A percentile compares a stretch with the other conserved stretches of the same genome.
phyloP scores from a whole-genome alignment of 2,888 invertebrate genomes.

The Argyresthia albistria region DNA sequence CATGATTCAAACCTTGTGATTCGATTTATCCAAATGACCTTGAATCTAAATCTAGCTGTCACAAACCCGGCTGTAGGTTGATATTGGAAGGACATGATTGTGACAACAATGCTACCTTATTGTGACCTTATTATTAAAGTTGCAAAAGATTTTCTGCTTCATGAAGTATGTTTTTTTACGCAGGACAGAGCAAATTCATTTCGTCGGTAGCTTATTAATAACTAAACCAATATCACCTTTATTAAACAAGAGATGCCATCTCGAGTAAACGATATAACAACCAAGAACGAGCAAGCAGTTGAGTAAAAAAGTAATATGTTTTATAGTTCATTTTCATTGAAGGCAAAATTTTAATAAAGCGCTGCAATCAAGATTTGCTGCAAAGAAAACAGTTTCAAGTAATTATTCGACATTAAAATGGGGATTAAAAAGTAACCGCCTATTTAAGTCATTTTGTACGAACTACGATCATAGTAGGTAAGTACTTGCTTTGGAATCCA shows the following conservation, averaged over 20 bases:
- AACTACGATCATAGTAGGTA: slow-evolving; percentile 16
- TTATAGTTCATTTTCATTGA: slow-evolving; percentile 13
- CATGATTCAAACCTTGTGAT: too few species aligned
- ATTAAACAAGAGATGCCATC: background rate
- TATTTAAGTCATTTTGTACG: slow-evolving; percentile 49
- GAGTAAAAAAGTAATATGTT: background rate
- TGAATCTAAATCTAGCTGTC: too few species aligned
- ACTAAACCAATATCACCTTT: background rate
- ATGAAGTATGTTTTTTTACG: background rate
- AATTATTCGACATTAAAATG: slow-evolving; percentile 36
- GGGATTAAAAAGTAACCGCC: slow-evolving; percentile 40
- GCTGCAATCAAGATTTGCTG: slow-evolving; percentile 15
- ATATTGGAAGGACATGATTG: too few species aligned
- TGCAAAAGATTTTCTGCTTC: too few species aligned
- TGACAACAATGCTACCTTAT: too few species aligned
- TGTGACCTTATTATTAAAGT: too few species aligned
- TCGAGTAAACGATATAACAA: background rate
- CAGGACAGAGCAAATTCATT: background rate
- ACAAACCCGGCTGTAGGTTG: too few species aligned
- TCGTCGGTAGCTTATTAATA: background rate
- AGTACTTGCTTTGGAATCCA: slow-evolving; percentile 7
- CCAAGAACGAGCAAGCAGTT: background rate
- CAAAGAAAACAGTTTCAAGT: slow-evolving; percentile 23
- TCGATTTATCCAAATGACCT: too few species aligned
- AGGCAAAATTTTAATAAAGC: slow-evolving; percentile 21